Evolutionary conservation across 2,113 vertebrate species (phyloP), one percentile per base, ranked within the genome.

Genomic region (Leiothrix lutea): DNA sequence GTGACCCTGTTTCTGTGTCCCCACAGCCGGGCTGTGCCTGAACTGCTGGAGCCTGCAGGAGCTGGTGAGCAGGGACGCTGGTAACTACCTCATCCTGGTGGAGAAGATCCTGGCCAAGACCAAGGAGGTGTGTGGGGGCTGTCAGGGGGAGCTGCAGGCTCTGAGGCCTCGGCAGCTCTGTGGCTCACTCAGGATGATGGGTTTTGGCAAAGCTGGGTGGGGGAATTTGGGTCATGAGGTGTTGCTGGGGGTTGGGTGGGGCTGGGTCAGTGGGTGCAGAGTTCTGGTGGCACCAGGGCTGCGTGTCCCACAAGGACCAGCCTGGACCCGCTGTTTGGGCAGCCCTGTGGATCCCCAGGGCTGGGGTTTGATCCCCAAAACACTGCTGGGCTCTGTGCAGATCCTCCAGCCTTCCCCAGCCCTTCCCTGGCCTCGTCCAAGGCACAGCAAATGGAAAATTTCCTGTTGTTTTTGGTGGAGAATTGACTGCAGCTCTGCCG

Each of bases 21-120:
- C 96, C 74, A 17, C 97, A 96, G 98, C 98, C 0, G 99, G 99
- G 60, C 98, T 99, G 96, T 99, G 99, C 64, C 98, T 99, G 97
- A 99, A 99, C 95, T 99, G 99, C 92, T 99, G 99, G 99, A 99
- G 99, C 93, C 97, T 99, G 64, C 99, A 99, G 97, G 99, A 99
- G 96, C 97, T 99, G 88, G 98, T 99, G 81, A 99, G 98, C 95
- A 98, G 99, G 74, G 99, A 99, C 45, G 98, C 99, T 0, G 95
- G 98, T 9, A 98, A 99, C 97, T 99, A 99, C 96, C 97, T 99
- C 90, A 99, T 99, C 96, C 99, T 99, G 14, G 95, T 99, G 86
- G 98, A 99, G 78, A 99, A 99, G 97, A 99, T 99, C 92, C 96
- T 99, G 33, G 96, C 97, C 94, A 99, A 98, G 96, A 98, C 99